A percentile compares a stretch with the other conserved stretches of the same genome.
These are phyloP conservation scores for Aplidium turbinatum DNA, from an alignment of 23 tunicate genomes.

Conservation along the genomic window DNA sequence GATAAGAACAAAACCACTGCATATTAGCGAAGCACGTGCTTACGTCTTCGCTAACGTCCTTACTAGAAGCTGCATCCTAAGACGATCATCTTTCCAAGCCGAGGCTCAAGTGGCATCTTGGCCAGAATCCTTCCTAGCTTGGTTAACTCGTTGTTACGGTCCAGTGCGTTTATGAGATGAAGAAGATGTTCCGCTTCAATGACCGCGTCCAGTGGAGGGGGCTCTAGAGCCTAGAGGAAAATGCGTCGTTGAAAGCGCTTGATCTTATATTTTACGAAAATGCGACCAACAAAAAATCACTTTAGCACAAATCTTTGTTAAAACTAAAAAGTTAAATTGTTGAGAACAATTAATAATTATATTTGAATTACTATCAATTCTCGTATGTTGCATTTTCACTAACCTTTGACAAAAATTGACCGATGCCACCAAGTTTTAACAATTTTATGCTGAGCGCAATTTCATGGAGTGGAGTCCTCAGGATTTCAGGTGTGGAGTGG, in stretches of 20 bases:
- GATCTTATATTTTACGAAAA: neutral
- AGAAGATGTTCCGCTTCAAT: slow-evolving; percentile 89
- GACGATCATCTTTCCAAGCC: slow-evolving; percentile 89
- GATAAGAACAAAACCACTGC: no score
- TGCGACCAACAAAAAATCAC: neutral
- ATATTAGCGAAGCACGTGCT: no score
- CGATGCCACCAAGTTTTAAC: slow-evolving; percentile 75
- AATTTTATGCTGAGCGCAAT: slow-evolving; percentile 91
- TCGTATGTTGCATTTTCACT: neutral
- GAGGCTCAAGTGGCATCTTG: slow-evolving; percentile 84
- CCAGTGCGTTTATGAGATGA: slow-evolving; percentile 81
- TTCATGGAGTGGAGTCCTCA: slow-evolving; percentile 90
- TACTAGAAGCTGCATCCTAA: slow-evolving; percentile 84
- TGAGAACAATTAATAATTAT: neutral
- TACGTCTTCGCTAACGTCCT: no score
- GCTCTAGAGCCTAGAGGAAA: slow-evolving; percentile 76
- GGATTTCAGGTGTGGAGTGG: slow-evolving; percentile 80
- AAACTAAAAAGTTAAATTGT: neutral
- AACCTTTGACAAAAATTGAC: slow-evolving; percentile 89
- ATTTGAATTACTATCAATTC: no score
- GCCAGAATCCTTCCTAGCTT: slow-evolving; percentile 87
- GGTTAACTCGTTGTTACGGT: slow-evolving; percentile 89
- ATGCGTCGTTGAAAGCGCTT: neutral
- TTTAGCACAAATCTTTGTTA: neutral
- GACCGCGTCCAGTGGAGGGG: slow-evolving; percentile 91